Evolutionary conservation across 2,888 invertebrate species (phyloP).

Genomic region (Tipula lateralis): DNA sequence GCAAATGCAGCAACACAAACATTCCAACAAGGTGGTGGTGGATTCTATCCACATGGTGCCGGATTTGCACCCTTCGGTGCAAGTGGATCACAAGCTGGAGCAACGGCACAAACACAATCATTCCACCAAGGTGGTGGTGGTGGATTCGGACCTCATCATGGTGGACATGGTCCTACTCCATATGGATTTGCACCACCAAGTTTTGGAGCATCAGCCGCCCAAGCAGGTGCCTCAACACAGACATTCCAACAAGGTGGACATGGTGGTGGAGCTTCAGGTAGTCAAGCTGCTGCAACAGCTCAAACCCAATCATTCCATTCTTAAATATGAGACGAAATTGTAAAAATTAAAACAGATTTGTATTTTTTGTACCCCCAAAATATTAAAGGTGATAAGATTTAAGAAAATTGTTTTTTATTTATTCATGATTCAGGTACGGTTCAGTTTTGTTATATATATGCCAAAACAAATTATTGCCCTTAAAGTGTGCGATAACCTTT

Average conservation of each 20-base stretch:
- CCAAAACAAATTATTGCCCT: background rate
- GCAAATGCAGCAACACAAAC: background rate
- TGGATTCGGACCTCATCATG: background rate
- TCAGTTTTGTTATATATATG: background rate
- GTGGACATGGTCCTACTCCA: background rate
- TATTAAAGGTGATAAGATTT: background rate
- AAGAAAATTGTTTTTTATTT: background rate
- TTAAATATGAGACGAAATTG: background rate
- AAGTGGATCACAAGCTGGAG: background rate
- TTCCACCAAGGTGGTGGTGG: background rate
- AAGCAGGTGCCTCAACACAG: background rate
- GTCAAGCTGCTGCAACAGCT: background rate
- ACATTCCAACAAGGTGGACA: background rate
- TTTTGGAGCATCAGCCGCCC: background rate
- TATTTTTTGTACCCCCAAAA: background rate
- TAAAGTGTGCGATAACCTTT: background rate
- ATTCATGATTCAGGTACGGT: background rate
- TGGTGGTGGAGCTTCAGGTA: background rate
- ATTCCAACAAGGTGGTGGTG: background rate
- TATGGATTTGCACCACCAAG: background rate
- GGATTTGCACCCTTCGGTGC: background rate
- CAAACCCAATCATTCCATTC: background rate
- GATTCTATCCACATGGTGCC: background rate
- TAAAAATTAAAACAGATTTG: background rate
- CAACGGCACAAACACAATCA: background rate